phyloP scores from a whole-genome alignment of 1,140 invertebrate species.

The Trichonephila inaurata region DNA sequence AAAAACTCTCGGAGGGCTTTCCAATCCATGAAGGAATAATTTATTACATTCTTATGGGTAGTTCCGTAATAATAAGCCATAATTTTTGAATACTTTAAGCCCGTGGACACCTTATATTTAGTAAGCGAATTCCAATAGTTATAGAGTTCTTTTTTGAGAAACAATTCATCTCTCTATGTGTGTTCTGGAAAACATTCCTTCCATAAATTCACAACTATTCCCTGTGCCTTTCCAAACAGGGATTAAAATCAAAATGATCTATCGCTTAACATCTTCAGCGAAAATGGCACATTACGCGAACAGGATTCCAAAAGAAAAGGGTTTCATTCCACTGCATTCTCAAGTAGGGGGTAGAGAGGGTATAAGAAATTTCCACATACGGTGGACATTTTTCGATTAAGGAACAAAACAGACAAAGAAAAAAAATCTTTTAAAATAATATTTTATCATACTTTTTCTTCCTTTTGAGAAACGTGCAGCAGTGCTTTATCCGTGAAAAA shows the following conservation, averaged over 20 bases:
- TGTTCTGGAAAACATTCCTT: too few relatives aligned
- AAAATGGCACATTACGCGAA: background rate
- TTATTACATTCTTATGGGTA: too few relatives aligned
- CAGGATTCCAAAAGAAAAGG: background rate
- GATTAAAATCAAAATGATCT: background rate
- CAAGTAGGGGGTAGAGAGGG: background rate
- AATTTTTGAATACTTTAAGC: too few relatives aligned
- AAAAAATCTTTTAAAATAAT: slow-evolving; percentile 51
- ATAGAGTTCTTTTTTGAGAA: too few relatives aligned
- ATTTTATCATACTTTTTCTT: slow-evolving; percentile 50
- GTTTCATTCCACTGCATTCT: background rate
- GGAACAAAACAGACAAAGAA: background rate
- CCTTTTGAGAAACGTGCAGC: background rate
- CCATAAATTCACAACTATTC: too few relatives aligned
- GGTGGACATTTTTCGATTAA: background rate
- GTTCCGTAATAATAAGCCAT: too few relatives aligned
- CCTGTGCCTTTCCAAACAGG: background rate
- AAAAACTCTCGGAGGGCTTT: too few relatives aligned
- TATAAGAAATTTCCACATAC: background rate
- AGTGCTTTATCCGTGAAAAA: slow-evolving; percentile 31
- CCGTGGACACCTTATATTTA: too few relatives aligned
- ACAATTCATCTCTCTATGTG: too few relatives aligned
- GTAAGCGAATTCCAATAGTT: too few relatives aligned
- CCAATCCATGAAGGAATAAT: too few relatives aligned
- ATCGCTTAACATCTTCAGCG: background rate